Conservation (phyloP, 2,113 vertebrate species). For the Brienomyrus longianalis region DNA sequence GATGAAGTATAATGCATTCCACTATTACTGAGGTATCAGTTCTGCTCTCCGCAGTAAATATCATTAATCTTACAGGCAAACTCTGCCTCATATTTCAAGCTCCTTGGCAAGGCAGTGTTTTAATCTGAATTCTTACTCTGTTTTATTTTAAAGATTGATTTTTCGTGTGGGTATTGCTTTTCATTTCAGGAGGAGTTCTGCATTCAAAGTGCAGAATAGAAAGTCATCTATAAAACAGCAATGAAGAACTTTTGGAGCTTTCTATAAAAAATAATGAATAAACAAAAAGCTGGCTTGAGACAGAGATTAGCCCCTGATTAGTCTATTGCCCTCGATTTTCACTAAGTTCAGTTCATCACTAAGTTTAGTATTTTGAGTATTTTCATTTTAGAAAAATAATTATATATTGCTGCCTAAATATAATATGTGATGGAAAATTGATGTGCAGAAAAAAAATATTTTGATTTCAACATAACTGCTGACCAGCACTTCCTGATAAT, state of each 20-base stretch:
- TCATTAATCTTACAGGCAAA: conserved; percentile 69
- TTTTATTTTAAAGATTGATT: conserved; percentile 59
- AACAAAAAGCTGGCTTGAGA: conserved; percentile 50
- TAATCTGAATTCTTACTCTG: conserved; percentile 63
- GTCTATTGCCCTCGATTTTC: not conserved
- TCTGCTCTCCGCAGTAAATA: conserved; percentile 37
- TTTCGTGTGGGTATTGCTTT: conserved; percentile 69
- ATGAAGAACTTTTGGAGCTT: conserved; percentile 34
- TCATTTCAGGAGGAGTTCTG: conserved; percentile 64
- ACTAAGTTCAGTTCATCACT: not conserved
- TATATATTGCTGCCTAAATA: not conserved
- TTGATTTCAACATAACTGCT: not conserved
- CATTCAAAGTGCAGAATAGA: conserved; percentile 40
- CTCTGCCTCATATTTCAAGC: conserved; percentile 60
- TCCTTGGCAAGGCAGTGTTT: conserved; percentile 57
- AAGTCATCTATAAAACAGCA: conserved; percentile 29
- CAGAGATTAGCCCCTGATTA: conserved; percentile 12
- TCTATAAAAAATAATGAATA: conserved; percentile 42
- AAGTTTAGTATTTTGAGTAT: not conserved
- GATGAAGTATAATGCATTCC: not conserved
- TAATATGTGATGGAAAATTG: not conserved
- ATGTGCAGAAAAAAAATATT: not conserved
- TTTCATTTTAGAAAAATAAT: not conserved
- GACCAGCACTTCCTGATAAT: not conserved
- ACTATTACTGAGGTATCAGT: conserved; percentile 12